Evolutionary conservation across 2,797 vertebrate species (phyloP), one percentile per base, ranked within the genome.

Genomic region (Coreius guichenoti): DNA sequence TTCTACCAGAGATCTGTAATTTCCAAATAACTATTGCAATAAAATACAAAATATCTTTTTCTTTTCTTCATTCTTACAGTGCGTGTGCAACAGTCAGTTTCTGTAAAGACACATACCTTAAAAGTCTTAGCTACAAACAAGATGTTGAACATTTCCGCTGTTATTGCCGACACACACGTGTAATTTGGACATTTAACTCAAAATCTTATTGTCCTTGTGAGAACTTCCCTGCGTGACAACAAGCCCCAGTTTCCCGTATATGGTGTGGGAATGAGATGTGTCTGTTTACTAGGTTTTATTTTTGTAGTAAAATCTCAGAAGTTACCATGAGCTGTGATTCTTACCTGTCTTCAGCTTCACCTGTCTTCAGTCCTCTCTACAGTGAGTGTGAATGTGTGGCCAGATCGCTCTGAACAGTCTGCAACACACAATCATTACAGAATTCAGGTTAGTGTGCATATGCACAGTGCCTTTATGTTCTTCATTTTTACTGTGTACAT

Each of bases 261-360:
- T 19, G n/a, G 5, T 33, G 29, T 29, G 31, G 47, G 12, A 31
- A 21, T n/a, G 0, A 76, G 74, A 54, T 75, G 11, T 13, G 47
- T 36, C 29, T 8, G 49, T 26, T 12, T 4, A 61, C 9, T 23
- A 69, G 17, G 23, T 78, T 63, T 12, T 19, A 3, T 17, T 61
- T 58, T 63, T 26, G 23, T 29, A 2, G n/a, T 17, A 21, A 79
- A 76, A 76, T 83, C 81, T 54, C 81, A 81, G n/a, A 81, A 83
- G 36, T 72, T 39, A n/a, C 2, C 11, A 58, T 4, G n/a, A 69
- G 17, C 4, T 21, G 7, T 9, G 5, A 21, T 11, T 8, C 79
- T 86, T 85, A 91, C 89, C 90, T 88, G 89, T 90, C 86, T 69
- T 90, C 87, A 86, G 87, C 56, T 69, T 91, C 87, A 0, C n/a